Evolutionary conservation across 2,888 invertebrate genomes (phyloP), one percentile per base, ranked within the genome.

Genomic region (Caenorhabditis zanzibari): DNA sequence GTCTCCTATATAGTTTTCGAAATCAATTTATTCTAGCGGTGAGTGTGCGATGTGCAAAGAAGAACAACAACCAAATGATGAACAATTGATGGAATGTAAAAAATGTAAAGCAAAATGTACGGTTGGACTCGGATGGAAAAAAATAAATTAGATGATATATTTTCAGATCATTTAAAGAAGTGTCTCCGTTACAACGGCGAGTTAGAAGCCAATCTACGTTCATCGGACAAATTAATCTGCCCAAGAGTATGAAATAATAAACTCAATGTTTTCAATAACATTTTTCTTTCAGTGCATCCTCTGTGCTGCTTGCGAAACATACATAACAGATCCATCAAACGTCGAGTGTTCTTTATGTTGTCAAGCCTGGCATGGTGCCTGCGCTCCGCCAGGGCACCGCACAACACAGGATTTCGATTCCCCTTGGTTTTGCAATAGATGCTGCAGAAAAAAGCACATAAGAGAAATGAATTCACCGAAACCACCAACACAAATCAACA

Each of bases 261-360:
- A 5, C 26, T 2, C 14, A 41, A 19, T 4, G n/a, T 56, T 74
- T 74, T n/a, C 10, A 52, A 1, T 2, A n/a, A n/a, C 0, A 52
- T 44, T n/a, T 47, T 41, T 19, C 32, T 80, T 84, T 41, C 74
- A 84, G 85, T 86, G 86, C 52, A 22, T 75, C 5, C 44, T 47
- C 0, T 86, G 86, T 35, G 2, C 22, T 6, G 22, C 22, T 0
- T 86, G 86, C 41, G n/a, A 49, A 5, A 44, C 74, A 12, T 83
- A 81, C 58, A 84, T 89, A 52, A 59, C 26, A 24, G 89, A 89
- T 72, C 74, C 85, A 3, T 12, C 10, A 7, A 89, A 89, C 49
- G 58, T 84, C 7, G 87, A 88, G 44, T 89, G 89, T 66, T 26
- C 19, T 10, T 32, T 19, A 1, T 89, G 89, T 41, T 68, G 75